Base-by-base conservation (phyloP, 1,140 invertebrate species). In the Heliconius eleuchia region DNA sequence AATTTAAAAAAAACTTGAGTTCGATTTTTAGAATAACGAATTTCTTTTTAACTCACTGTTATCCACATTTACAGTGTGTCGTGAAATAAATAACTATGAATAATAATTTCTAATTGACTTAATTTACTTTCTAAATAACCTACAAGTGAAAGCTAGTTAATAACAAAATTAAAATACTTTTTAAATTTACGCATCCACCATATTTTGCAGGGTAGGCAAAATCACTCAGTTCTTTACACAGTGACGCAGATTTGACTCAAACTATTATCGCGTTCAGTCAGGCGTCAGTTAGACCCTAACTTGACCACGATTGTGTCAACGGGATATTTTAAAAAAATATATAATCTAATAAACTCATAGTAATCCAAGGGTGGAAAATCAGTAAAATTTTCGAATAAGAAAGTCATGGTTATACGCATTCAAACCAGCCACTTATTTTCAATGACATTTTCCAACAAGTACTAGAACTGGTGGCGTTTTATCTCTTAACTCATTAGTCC, bases 401-500 rank as follows among this genome's bases (percentile, higher is more conserved):
- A 57, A 57, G 55, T 66, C 60, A 30, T 30, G 60, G 27, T 27
- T 66, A 71, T 42, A 42, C 19, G 34, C 71, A 72, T 76, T 73
- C 42, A 57, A 73, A 66, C 37, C 52, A 73, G 75, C 71, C 60
- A 71, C 76, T 75, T 78, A 23, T 55, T 76, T 81, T 81, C 79
- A 81, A 74, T 76, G 77, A 74, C 72, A 77, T 73, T 79, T 79
- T 78, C 70, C 66, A 75, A 74, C 76, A 78, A 81, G 60, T 27
- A 66, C 60, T 66, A 71, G 73, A 27, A 77, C 18, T 70, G 72
- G 76, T 78, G 77, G 73, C 37, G 34, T 37, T 78, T 81, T 81
- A 81, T 80, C 79, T 78, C 55, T 81, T 77, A 70, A 81, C 74
- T 79, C 80, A 83, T 81, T 77, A 83, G 82, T 79, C 77, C 60